Conservation (phyloP, 1,140 invertebrate genomes). For the Chrysopa pallens region DNA sequence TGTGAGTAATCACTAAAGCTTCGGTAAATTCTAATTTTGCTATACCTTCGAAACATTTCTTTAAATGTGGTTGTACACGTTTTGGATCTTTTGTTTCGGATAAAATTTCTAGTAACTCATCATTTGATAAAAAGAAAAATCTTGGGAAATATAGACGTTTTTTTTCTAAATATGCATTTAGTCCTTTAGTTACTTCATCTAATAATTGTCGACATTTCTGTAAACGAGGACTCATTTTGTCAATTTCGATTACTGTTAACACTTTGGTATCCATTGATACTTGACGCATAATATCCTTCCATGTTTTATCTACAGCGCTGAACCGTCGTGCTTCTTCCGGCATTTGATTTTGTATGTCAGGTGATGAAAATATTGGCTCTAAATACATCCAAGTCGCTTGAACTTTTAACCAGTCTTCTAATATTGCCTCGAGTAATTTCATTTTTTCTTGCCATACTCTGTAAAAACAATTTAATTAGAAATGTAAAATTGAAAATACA, state of each 20-base stretch:
- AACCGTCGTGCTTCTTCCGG: slow-evolving; percentile 82
- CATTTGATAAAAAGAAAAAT: slow-evolving; percentile 96
- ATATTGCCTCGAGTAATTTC: slow-evolving; percentile 67
- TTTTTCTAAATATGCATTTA: slow-evolving; percentile 91
- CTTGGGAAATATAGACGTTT: slow-evolving; percentile 86
- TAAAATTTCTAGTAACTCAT: slow-evolving; percentile 88
- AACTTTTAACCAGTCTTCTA: slow-evolving; percentile 93
- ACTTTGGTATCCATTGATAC: slow-evolving; percentile 63
- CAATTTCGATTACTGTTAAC: slow-evolving; percentile 71
- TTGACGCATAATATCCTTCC: slow-evolving; percentile 88
- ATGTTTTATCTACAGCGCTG: slow-evolving; percentile 84
- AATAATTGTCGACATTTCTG: slow-evolving; percentile 75
- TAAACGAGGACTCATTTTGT: slow-evolving; percentile 81
- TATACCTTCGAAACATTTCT: slow-evolving; percentile 94
- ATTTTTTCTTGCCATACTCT: slow-evolving; percentile 67
- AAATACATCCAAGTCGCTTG: slow-evolving; percentile 95
- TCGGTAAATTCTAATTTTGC: slow-evolving; percentile 72
- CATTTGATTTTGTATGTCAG: slow-evolving; percentile 93
- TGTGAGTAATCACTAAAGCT: slow-evolving; percentile 70
- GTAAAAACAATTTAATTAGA: slow-evolving; percentile 4
- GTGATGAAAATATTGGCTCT: slow-evolving; percentile 93
- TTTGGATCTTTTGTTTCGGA: slow-evolving; percentile 95
- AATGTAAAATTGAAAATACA: not conserved
- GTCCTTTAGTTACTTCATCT: slow-evolving; percentile 78
- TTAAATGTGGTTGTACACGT: slow-evolving; percentile 90